Percentiles rank a stretch among this genome's conserved stretches.
These are phyloP conservation scores for Microctonus aethiopoides DNA, from an alignment of 2,888 invertebrate genomes.

Conservation along the genomic window DNA sequence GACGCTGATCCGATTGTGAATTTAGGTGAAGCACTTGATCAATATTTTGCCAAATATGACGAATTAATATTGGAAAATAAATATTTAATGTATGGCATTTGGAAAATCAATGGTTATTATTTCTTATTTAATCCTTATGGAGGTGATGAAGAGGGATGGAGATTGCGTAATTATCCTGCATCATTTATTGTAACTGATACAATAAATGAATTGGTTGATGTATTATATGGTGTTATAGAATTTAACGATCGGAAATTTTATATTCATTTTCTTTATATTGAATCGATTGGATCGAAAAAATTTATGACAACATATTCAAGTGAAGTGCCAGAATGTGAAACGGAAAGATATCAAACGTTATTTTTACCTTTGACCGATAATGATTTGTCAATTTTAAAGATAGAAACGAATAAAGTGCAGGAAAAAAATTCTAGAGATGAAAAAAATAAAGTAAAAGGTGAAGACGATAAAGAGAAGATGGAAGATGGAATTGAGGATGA, in stretches of 20 bases:
- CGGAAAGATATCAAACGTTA: conserved; percentile 49
- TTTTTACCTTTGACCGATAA: conserved; percentile 59
- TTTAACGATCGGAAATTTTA: conserved; percentile 53
- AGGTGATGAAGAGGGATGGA: conserved; percentile 55
- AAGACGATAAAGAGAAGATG: conserved; percentile 37
- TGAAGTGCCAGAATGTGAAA: conserved; percentile 38
- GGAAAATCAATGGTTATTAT: conserved; percentile 51
- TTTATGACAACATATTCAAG: conserved; percentile 37
- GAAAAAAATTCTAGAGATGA: not conserved
- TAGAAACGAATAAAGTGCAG: not conserved
- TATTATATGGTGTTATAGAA: conserved; percentile 55
- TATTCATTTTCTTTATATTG: conserved; percentile 53
- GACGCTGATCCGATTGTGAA: conserved; percentile 57
- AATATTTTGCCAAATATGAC: conserved; percentile 52
- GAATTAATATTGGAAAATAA: conserved; percentile 58
- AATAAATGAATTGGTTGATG: conserved; percentile 52
- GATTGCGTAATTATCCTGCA: conserved; percentile 49
- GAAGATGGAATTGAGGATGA: conserved; percentile 31
- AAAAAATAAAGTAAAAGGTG: conserved; percentile 27
- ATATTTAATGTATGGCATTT: conserved; percentile 54
- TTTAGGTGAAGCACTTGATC: conserved; percentile 58
- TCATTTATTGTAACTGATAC: conserved; percentile 50
- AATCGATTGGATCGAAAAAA: conserved; percentile 50
- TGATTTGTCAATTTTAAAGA: conserved; percentile 44
- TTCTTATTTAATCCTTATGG: conserved; percentile 62